These are phyloP conservation scores for Castor canadensis DNA, from an alignment of 2,113 vertebrate genomes.

Conservation along the genomic window DNA sequence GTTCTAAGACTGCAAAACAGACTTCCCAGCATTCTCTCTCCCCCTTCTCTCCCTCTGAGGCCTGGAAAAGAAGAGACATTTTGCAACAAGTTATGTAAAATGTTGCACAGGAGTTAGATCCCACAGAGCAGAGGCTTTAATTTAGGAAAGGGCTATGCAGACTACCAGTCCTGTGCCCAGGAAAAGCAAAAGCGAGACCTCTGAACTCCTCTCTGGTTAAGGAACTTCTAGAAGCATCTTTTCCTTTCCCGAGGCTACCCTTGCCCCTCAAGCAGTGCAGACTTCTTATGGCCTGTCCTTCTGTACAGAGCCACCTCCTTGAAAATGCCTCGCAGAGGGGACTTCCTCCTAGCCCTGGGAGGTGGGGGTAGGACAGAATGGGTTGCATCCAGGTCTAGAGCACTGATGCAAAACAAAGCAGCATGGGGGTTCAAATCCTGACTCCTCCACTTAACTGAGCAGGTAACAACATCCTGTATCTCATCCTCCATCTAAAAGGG, in stretches of 20 bases:
- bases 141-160: background rate
- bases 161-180: background rate
- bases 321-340: background rate
- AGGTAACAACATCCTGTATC: background rate
- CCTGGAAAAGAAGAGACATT: background rate
- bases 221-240: background rate
- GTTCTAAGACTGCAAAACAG: background rate
- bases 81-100: constrained; percentile 47
- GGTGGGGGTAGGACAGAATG: background rate
- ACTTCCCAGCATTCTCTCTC: background rate
- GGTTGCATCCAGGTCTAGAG: background rate
- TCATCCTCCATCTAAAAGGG: background rate
- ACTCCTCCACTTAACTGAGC: background rate
- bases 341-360: background rate
- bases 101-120: background rate
- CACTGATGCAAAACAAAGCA: background rate
- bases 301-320: background rate
- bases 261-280: background rate
- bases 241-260: background rate
- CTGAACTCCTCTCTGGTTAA: background rate
- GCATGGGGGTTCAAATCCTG: background rate
- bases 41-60: background rate
- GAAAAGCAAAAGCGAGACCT: background rate
- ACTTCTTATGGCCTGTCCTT: background rate
- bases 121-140: background rate